Conservation (phyloP, 2,888 invertebrate genomes). For the Phalera bucephala region DNA sequence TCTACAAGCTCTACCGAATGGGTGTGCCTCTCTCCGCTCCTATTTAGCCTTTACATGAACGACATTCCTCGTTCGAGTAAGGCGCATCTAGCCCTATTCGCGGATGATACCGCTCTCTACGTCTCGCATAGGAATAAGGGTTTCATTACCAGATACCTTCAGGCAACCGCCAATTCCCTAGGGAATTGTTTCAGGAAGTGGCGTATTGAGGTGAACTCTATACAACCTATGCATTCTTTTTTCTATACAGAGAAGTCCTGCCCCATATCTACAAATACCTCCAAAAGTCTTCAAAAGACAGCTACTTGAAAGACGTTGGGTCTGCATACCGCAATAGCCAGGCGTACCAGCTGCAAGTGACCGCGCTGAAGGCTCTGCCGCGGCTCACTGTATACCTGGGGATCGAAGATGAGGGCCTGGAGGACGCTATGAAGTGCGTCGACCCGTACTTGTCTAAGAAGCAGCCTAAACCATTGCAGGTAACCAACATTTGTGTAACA, state of each 20-base stretch:
- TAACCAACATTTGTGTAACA: neutral
- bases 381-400: slow-evolving; percentile 68
- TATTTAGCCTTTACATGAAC: no score
- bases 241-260: slow-evolving; percentile 87
- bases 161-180: no score
- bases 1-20: no score
- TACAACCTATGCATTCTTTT: no score
- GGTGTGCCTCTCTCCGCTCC: no score
- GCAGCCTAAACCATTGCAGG: slow-evolving; percentile 86
- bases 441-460: slow-evolving; percentile 81
- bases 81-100: no score
- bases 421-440: slow-evolving; percentile 63
- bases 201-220: no score
- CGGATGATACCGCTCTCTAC: no score
- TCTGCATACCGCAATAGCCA: slow-evolving; percentile 77
- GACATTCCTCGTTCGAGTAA: no score
- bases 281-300: slow-evolving; percentile 75
- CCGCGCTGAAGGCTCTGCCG: slow-evolving; percentile 73
- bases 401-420: slow-evolving; percentile 63
- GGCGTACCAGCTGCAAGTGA: slow-evolving; percentile 80
- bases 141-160: no score
- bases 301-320: slow-evolving; percentile 82
- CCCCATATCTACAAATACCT: slow-evolving; percentile 84
- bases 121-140: no score
- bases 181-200: no score